Base-by-base conservation (phyloP, 2,888 invertebrate species). In the Alloplasta piceator region DNA sequence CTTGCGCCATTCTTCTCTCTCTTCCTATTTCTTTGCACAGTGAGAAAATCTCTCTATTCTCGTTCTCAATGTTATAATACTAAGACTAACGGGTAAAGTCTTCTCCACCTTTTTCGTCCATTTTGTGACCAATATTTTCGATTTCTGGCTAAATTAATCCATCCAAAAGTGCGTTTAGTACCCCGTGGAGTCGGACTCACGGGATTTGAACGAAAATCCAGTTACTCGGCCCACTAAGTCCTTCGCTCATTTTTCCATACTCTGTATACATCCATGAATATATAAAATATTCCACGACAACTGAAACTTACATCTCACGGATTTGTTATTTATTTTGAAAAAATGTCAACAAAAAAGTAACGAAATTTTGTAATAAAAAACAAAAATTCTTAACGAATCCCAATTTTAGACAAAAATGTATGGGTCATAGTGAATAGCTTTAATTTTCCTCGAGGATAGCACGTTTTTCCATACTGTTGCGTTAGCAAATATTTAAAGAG, bases 201-300 rank as follows among this genome's bases (percentile, higher is more conserved):
- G 9, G 75, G 70, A 71, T 66, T 79, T 84, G 83, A 58, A 58
- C 71, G 67, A 79, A 82, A 84, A 84, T 80, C 78, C 77, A 78
- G 73, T 78, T 73, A 78, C 74, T 80, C 80, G 82, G 68, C 82
- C 71, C 70, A 64, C 77, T 73, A 77, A 82, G 80, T 80, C 80
- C 78, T 41, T 61, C 55, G 36, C 1, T 39, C 52, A 41, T 55
- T 66, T 16, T 16, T 61, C 52, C 38, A 14, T 16, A 68, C 26
- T 48, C 39, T 36, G 26, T 12, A 52, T 12, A 16, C 14, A 12
- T 52, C 12, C 14, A 52, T 26, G 1, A 26, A 26, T 26, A 26
- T 26, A 26, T 26, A 26, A 3, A 26, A 26, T 26, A 26, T 26
- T 26, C 26, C 26, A 26, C 26, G 26, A 26, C 26, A 26, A 26